A percentile compares a stretch with the other conserved stretches of the same genome.
Conservation (phyloP, 2,113 vertebrate species). For the Lepisosteus osseus region DNA sequence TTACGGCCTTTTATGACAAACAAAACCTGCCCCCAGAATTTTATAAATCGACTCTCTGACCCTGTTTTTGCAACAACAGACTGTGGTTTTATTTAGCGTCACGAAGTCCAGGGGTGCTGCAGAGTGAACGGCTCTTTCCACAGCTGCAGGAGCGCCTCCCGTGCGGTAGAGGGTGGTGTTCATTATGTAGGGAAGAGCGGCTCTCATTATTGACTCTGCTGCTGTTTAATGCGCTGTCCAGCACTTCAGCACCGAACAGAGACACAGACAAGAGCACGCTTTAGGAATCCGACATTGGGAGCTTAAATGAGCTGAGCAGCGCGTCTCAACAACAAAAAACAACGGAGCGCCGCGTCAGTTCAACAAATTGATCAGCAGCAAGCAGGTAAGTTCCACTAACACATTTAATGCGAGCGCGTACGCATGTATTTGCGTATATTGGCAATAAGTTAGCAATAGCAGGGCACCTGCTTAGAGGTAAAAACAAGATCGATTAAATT, state of each 20-base stretch:
- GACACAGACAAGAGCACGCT: slow-evolving; percentile 42
- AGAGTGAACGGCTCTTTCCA: neutral
- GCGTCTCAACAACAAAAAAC: slow-evolving; percentile 2
- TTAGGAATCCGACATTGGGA: slow-evolving; percentile 35
- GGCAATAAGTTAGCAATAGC: slow-evolving; percentile 5
- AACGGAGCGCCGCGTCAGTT: slow-evolving; percentile 4
- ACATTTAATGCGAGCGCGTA: neutral
- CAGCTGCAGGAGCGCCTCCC: slow-evolving; percentile 37
- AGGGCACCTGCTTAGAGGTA: slow-evolving; percentile 5
- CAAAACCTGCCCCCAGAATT: no score
- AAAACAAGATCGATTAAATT: slow-evolving; percentile 19
- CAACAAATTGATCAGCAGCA: neutral
- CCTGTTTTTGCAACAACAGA: no score
- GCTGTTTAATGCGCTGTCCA: slow-evolving; percentile 62
- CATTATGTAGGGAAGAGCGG: neutral
- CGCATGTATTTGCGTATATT: neutral
- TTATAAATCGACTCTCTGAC: no score
- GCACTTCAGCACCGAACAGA: slow-evolving; percentile 56
- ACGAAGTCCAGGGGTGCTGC: no score
- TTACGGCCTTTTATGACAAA: no score
- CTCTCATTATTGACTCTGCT: slow-evolving; percentile 42
- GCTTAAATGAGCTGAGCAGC: slow-evolving; percentile 1
- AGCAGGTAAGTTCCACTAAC: slow-evolving; percentile 19
- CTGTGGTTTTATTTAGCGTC: no score
- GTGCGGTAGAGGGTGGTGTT: slow-evolving; percentile 32